phyloP scores from a whole-genome alignment of 2,797 vertebrate species.

The Phoebastria nigripes region DNA sequence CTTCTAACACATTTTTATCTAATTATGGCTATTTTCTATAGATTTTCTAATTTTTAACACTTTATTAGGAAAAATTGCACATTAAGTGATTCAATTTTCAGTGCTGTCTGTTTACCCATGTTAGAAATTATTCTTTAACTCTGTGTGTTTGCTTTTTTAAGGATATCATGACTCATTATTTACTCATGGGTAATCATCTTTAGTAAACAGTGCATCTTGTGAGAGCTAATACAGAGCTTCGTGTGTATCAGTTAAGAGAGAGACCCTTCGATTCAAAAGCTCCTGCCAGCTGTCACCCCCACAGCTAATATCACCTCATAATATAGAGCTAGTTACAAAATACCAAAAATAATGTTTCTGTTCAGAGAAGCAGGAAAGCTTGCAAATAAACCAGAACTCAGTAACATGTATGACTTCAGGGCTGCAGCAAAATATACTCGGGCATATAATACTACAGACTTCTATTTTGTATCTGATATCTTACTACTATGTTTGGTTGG shows the following conservation, averaged over 20 bases:
- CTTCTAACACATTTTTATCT: not conserved
- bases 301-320: constrained; percentile 9
- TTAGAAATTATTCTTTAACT: constrained; percentile 61
- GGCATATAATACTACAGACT: not conserved
- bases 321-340: not conserved
- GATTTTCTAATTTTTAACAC: not conserved
- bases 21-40: not conserved
- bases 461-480: not conserved
- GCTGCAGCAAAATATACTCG: not conserved
- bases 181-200: constrained; percentile 52
- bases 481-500: not conserved
- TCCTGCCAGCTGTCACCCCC: constrained; percentile 18
- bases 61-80: not conserved
- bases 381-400: not conserved
- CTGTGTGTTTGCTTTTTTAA: constrained; percentile 54
- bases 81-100: not conserved
- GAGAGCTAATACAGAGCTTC: constrained; percentile 38
- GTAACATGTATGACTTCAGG: not conserved
- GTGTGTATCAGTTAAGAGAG: constrained; percentile 6
- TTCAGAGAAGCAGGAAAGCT: not conserved
- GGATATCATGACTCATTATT: constrained; percentile 60
- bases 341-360: not conserved
- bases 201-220: constrained; percentile 52
- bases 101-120: not conserved
- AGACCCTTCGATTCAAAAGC: not conserved